Conservation (phyloP, 53 echinoderm and acorn worm species). For the Astropecten irregularis region DNA sequence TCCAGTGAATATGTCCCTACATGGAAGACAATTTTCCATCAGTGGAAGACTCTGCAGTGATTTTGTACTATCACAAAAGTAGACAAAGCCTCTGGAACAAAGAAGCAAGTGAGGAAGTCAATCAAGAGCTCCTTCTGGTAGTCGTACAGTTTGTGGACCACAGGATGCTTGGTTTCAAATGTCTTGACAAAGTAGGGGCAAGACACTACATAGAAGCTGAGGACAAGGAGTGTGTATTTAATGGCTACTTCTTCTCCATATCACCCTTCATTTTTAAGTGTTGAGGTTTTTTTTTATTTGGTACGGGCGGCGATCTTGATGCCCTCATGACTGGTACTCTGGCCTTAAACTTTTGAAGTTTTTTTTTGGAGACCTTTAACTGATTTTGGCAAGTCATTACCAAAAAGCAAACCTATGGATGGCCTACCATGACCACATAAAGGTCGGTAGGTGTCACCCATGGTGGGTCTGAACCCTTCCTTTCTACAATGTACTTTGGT, state of each 20-base stretch:
- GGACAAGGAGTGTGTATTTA: too few relatives aligned
- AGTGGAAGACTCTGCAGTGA: too few relatives aligned
- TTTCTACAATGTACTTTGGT: not conserved
- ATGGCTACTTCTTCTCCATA: not conserved
- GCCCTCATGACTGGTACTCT: not conserved
- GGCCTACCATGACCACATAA: not conserved
- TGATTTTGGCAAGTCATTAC: not conserved
- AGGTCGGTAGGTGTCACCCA: constrained; percentile 6
- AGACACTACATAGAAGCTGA: too few relatives aligned
- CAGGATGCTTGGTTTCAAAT: too few relatives aligned
- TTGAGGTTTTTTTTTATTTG: not conserved
- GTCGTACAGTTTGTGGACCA: too few relatives aligned
- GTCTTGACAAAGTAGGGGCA: too few relatives aligned
- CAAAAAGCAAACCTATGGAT: not conserved
- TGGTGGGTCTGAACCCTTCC: not conserved
- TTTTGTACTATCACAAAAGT: too few relatives aligned
- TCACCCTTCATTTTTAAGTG: not conserved
- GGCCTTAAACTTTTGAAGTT: not conserved
- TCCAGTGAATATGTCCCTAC: too few relatives aligned
- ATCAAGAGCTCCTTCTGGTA: too few relatives aligned
- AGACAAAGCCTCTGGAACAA: too few relatives aligned
- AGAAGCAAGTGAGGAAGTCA: too few relatives aligned
- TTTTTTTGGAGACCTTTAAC: not conserved
- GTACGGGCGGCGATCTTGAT: not conserved
- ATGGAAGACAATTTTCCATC: too few relatives aligned